phyloP scores from a whole-genome alignment of 2,888 invertebrate genomes.

The Caenorhabditis zanzibari region DNA sequence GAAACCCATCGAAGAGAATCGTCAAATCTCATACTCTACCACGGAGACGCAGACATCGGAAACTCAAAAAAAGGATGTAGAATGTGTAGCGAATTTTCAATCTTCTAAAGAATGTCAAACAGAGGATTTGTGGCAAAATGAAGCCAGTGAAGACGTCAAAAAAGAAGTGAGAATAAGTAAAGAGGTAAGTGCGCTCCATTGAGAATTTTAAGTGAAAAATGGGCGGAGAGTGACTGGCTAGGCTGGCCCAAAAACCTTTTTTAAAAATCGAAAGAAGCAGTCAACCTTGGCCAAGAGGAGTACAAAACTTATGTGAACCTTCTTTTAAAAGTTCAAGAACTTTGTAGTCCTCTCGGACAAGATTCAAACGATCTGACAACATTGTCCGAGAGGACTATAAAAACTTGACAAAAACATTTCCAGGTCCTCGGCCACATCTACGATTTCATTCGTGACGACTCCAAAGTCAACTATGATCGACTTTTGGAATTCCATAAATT shows the following conservation, averaged over 20 bases:
- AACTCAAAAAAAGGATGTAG: slow-evolving; percentile 34
- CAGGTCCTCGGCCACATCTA: slow-evolving; percentile 42
- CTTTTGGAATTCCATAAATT: slow-evolving; percentile 60
- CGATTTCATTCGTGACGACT: slow-evolving; percentile 58
- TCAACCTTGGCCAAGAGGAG: no score
- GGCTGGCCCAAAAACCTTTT: no score
- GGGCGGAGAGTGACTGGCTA: neutral
- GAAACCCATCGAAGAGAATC: slow-evolving; percentile 8
- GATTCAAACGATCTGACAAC: neutral
- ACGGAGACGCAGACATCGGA: slow-evolving; percentile 51
- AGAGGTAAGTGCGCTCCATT: slow-evolving; percentile 16
- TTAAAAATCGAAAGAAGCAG: no score
- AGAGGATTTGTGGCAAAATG: slow-evolving; percentile 23
- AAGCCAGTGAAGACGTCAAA: slow-evolving; percentile 6
- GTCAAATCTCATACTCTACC: neutral
- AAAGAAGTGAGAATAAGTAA: slow-evolving; percentile 45
- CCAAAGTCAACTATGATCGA: slow-evolving; percentile 60
- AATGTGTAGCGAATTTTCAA: slow-evolving; percentile 36
- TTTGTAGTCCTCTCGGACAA: neutral
- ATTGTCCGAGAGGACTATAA: neutral
- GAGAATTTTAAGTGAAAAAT: no score
- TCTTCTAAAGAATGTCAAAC: slow-evolving; percentile 48
- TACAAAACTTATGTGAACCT: no score
- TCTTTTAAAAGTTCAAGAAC: no score
- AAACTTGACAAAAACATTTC: no score